These are phyloP conservation scores for Calcarius lapponicus DNA, from an alignment of 2,797 vertebrate genomes.

Conservation along the genomic window DNA sequence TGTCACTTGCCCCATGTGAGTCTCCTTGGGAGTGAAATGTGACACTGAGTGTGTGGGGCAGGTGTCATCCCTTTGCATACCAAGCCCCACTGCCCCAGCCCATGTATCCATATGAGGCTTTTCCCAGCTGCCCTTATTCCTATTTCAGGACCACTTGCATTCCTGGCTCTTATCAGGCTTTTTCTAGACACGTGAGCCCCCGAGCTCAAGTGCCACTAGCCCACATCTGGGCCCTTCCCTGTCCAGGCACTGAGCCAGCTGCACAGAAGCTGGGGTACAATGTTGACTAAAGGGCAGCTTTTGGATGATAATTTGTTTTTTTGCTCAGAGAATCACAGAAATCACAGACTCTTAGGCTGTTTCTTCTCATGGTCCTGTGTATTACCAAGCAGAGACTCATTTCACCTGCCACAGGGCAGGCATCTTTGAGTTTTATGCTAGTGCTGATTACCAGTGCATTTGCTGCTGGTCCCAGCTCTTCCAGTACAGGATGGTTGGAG, in stretches of 20 bases:
- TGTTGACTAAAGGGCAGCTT: background rate
- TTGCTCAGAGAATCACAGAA: background rate
- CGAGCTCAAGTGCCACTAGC: background rate
- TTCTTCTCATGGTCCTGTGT: background rate
- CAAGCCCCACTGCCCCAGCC: background rate
- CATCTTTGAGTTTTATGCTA: background rate
- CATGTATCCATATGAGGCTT: conserved; percentile 53
- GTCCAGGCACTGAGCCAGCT: background rate
- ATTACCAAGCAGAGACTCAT: background rate
- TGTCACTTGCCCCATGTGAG: background rate
- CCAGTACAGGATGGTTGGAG: background rate
- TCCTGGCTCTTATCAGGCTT: conserved; percentile 43
- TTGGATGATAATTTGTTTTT: background rate
- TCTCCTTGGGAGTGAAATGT: background rate
- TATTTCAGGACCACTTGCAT: conserved; percentile 65
- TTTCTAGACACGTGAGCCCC: background rate
- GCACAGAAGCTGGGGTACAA: background rate
- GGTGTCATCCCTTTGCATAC: conserved; percentile 44
- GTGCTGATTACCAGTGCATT: background rate
- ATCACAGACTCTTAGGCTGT: background rate
- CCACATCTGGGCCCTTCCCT: conserved; percentile 43
- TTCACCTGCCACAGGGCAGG: background rate
- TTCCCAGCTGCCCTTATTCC: conserved; percentile 27
- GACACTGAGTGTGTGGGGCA: conserved; percentile 14
- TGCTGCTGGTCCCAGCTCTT: background rate